phyloP scores from a whole-genome alignment of 2,888 invertebrate species.

The Bruchidius siliquastri region DNA sequence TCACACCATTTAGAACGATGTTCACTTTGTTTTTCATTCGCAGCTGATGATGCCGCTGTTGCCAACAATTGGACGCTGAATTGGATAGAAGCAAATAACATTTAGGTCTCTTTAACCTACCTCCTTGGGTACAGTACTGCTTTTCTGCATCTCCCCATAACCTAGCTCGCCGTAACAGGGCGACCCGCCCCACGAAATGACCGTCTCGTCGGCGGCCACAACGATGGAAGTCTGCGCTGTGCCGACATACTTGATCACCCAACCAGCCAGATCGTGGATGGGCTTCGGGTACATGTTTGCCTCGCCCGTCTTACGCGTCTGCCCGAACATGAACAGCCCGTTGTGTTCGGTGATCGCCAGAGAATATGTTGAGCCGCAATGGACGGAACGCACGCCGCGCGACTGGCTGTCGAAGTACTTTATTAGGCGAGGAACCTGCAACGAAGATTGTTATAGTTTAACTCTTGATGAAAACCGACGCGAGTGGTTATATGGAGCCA shows the following conservation, averaged over 20 bases:
- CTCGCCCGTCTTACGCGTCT: constrained; percentile 88
- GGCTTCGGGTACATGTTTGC: constrained; percentile 97
- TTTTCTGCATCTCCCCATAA: constrained; percentile 76
- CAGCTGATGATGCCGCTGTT: no score
- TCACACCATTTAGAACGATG: no score
- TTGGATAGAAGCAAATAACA: no score
- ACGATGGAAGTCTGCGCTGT: constrained; percentile 80
- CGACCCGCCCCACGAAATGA: constrained; percentile 91
- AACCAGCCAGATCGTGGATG: constrained; percentile 88
- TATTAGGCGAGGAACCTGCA: constrained; percentile 61
- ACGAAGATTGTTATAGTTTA: background rate
- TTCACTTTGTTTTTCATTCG: no score
- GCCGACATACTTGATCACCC: constrained; percentile 82
- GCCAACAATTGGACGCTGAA: no score
- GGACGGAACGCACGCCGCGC: constrained; percentile 75
- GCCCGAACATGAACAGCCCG: constrained; percentile 79
- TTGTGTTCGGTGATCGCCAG: constrained; percentile 78
- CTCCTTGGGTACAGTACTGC: constrained; percentile 87
- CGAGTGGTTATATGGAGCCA: no score
- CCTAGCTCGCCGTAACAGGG: constrained; percentile 93
- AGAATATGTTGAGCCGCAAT: constrained; percentile 83
- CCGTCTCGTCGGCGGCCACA: constrained; percentile 83
- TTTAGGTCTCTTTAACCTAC: no score
- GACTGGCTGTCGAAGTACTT: constrained; percentile 84
- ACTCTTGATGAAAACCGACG: no score